Base-by-base conservation (phyloP, 2,797 vertebrate genomes). In the Dryobates pubescens region DNA sequence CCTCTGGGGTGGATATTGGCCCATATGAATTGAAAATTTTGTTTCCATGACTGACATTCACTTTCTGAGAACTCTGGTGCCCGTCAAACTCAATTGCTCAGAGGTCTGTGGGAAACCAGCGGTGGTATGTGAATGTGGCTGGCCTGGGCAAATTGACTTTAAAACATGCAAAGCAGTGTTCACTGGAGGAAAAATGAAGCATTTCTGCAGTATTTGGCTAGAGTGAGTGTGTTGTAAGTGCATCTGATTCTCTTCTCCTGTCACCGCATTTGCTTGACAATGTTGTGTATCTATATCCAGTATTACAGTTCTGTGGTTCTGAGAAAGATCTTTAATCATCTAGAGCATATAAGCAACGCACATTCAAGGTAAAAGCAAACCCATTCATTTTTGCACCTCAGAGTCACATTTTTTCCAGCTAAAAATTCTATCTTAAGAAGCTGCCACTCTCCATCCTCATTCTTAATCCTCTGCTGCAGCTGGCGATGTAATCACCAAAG, bases 11-110 rank as follows among this genome's bases (percentile, higher is more conserved):
- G 45, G 56, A 79, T 86, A 58, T 59, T 68, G 62, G 61, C 64
- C 81, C 68, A 51, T 19, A 62, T 68, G 63, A 71, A 71, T 94
- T 76, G 49, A 88, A 92, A 86, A 86, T 86, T 73, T 63, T 38
- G 36, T 81, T 92, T 95, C 41, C n/a, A 8, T 88, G 92, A 73
- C 67, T 92, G 93, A 71, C 80, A 16, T 89, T 91, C 6, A 0
- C 64, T 94, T 95, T 94, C 75, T 89, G 86, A 92, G 82, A 81
- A 86, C 43, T 93, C 73, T 93, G 51, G 79, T 94, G 82, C 79
- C 73, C 5, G 5, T 95, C 94, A 96, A 76, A 94, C 63, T 81
- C 88, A 41, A 89, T 92, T 94, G 86, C 87, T 94, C 57, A 92
- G 82, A 82, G 47, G 64, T 91, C 89, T 94, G 76, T 95, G 95